These are phyloP conservation scores for Oscheius onirici DNA, from an alignment of 2,888 invertebrate species.

Conservation along the genomic window DNA sequence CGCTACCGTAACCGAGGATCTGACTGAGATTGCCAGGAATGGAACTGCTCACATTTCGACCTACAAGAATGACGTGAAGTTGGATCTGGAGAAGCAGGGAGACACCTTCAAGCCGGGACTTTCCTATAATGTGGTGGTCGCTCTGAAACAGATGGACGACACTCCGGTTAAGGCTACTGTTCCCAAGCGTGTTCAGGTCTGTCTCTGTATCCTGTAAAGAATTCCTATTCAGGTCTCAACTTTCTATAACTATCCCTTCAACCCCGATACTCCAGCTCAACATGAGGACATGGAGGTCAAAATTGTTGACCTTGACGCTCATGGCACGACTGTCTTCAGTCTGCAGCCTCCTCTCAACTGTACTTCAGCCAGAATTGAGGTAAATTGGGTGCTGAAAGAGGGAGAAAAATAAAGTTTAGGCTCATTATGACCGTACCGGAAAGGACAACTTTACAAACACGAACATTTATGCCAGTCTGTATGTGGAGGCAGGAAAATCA, in stretches of 20 bases:
- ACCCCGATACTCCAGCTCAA: conserved; percentile 50
- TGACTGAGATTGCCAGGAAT: conserved; percentile 77
- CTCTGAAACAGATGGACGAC: conserved; percentile 70
- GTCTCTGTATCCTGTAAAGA: not conserved
- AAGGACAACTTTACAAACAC: conserved; percentile 68
- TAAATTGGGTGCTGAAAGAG: conserved; percentile 21
- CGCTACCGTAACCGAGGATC: conserved; percentile 88
- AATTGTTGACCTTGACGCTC: conserved; percentile 68
- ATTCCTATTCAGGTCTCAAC: conserved; percentile 57
- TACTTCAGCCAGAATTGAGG: conserved; percentile 65
- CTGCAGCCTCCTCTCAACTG: conserved; percentile 68
- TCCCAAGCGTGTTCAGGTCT: conserved; percentile 62
- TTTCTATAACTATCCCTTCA: conserved; percentile 69
- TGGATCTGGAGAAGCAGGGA: conserved; percentile 83
- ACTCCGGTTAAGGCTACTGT: conserved; percentile 64
- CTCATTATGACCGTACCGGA: conserved; percentile 63
- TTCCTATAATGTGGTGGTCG: conserved; percentile 81
- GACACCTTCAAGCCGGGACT: conserved; percentile 89
- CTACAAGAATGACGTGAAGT: conserved; percentile 82
- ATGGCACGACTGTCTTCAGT: conserved; percentile 66
- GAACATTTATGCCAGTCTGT: conserved; percentile 60
- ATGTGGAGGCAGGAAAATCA: conserved; percentile 67
- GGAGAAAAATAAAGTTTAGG: conserved; percentile 31
- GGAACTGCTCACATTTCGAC: conserved; percentile 77
- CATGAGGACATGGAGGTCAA: conserved; percentile 67